These are phyloP conservation scores for Anaspis maculata DNA, from an alignment of 2,888 invertebrate species.

Conservation along the genomic window DNA sequence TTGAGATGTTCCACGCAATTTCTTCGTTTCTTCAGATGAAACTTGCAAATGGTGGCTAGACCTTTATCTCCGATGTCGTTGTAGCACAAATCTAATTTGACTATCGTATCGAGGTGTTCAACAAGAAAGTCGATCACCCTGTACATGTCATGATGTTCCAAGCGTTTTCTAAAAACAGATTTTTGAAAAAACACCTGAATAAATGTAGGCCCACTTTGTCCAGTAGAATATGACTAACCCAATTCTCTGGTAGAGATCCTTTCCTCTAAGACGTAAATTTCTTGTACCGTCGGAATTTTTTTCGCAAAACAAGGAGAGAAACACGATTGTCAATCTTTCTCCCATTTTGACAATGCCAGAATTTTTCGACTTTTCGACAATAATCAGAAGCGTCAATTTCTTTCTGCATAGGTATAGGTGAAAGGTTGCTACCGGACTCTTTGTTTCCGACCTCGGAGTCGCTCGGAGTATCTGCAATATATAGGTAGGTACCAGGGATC, in stretches of 20 bases:
- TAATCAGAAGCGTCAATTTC: too few relatives aligned
- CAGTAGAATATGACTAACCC: slow-evolving; percentile 25
- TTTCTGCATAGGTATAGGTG: too few relatives aligned
- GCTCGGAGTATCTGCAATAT: too few relatives aligned
- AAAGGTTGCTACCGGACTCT: too few relatives aligned
- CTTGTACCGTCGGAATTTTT: slow-evolving; percentile 49
- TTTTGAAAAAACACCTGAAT: too few relatives aligned
- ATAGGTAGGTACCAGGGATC: too few relatives aligned
- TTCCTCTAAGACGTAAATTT: slow-evolving; percentile 46
- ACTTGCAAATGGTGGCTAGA: too few relatives aligned
- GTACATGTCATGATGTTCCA: slow-evolving; percentile 45
- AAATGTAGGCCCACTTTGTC: neutral
- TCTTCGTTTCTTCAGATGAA: too few relatives aligned
- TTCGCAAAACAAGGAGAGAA: slow-evolving; percentile 38
- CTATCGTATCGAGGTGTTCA: slow-evolving; percentile 42
- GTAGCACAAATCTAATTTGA: slow-evolving; percentile 47
- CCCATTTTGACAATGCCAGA: slow-evolving; percentile 2
- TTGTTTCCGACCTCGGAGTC: too few relatives aligned
- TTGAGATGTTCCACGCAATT: slow-evolving; percentile 48
- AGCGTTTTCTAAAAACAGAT: slow-evolving; percentile 39
- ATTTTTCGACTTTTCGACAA: too few relatives aligned
- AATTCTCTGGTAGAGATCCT: slow-evolving; percentile 42
- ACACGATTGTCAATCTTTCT: slow-evolving; percentile 25
- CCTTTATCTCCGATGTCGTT: slow-evolving; percentile 50
- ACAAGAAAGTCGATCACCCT: slow-evolving; percentile 46